A percentile compares a stretch with the other conserved stretches of the same genome.
phyloP scores from a whole-genome alignment of 2,113 vertebrate genomes.

The Spermophilus dauricus region DNA sequence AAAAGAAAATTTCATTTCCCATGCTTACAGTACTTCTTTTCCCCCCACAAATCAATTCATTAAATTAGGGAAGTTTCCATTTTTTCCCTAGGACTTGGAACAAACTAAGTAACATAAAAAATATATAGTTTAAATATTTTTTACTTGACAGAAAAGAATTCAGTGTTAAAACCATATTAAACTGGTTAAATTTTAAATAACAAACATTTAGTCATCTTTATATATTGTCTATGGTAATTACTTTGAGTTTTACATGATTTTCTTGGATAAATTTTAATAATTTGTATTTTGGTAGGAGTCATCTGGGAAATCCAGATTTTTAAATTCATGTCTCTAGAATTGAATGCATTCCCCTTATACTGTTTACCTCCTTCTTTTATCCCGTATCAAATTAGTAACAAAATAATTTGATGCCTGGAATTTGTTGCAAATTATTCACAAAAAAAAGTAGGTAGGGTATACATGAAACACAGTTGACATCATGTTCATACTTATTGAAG shows the following conservation, averaged over 20 bases:
- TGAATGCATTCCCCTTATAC: neutral
- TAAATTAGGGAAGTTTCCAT: slow-evolving; percentile 8
- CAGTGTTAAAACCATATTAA: neutral
- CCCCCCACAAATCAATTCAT: neutral
- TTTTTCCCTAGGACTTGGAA: neutral
- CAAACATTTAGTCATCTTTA: neutral
- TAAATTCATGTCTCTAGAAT: neutral
- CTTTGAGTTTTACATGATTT: neutral
- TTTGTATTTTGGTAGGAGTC: slow-evolving; percentile 22
- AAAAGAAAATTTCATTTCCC: neutral
- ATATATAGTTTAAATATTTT: neutral
- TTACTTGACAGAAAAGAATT: neutral
- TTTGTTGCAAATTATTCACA: neutral
- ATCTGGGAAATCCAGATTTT: neutral
- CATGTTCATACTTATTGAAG: neutral
- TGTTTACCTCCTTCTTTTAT: neutral
- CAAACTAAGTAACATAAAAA: neutral
- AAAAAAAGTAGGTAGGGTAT: neutral
- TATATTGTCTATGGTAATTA: neutral
- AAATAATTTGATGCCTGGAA: neutral
- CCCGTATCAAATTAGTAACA: neutral
- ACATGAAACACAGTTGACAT: neutral
- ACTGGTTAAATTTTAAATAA: neutral
- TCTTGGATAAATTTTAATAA: neutral
- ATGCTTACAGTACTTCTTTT: neutral